These are phyloP conservation scores for Empidonax alnorum DNA, from an alignment of 2,113 vertebrate species.

Conservation along the genomic window DNA sequence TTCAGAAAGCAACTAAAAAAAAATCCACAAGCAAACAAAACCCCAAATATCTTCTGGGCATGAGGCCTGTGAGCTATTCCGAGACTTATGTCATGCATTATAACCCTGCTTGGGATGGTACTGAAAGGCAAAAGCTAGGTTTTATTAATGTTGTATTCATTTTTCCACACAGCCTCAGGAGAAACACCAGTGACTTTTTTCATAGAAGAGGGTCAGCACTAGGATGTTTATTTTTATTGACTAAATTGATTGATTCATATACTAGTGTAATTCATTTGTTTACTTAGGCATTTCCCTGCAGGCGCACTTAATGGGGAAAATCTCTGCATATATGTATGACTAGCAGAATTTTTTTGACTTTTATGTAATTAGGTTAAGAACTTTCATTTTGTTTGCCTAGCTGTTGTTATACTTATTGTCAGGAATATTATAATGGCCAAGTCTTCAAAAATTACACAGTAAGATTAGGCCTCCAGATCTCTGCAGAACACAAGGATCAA, in stretches of 20 bases:
- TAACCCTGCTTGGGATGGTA: not conserved
- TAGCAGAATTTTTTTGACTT: not conserved
- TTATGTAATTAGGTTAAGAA: not conserved
- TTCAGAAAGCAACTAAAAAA: not conserved
- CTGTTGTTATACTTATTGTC: not conserved
- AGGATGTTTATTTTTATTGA: conserved; percentile 25
- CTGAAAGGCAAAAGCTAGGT: not conserved
- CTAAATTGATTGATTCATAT: not conserved
- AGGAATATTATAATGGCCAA: not conserved
- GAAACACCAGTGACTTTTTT: not conserved
- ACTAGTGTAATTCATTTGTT: not conserved
- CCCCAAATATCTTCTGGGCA: not conserved
- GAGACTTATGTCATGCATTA: not conserved
- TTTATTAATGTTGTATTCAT: not conserved
- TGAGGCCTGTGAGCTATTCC: not conserved
- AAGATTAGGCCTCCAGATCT: not conserved
- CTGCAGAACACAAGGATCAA: not conserved
- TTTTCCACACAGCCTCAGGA: conserved; percentile 31
- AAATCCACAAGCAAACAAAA: not conserved
- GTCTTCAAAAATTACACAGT: not conserved
- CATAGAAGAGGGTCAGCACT: not conserved
- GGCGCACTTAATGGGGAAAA: not conserved
- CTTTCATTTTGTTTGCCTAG: not conserved
- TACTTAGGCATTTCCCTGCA: not conserved
- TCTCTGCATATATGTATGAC: not conserved